A percentile compares a stretch with the other conserved stretches of the same genome.
Conservation (phyloP, 37 sponge, comb jelly and placozoan genomes). For the Spongilla lacustris region DNA sequence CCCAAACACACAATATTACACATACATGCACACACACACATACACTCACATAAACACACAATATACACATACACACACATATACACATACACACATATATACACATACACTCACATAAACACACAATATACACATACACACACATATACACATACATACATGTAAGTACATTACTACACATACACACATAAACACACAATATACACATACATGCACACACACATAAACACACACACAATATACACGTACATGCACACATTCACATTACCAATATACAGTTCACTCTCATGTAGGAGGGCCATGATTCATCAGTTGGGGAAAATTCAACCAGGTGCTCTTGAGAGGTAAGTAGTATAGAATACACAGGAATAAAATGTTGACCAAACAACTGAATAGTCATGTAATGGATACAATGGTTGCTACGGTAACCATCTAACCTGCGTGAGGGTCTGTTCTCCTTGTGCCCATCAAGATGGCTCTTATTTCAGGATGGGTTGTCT, state of each 20-base stretch:
- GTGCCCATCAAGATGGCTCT: constrained; percentile 95
- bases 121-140: neutral
- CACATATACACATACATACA: too few relatives aligned
- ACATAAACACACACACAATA: neutral
- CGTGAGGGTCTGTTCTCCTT: constrained; percentile 84
- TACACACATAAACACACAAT: too few relatives aligned
- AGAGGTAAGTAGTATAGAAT: too few relatives aligned
- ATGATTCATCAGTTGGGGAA: constrained; percentile 71
- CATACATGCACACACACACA: too few relatives aligned
- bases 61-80: too few relatives aligned
- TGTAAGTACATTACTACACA: too few relatives aligned
- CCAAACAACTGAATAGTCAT: neutral
- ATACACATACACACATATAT: too few relatives aligned
- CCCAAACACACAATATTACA: too few relatives aligned
- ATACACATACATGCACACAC: too few relatives aligned
- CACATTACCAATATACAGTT: constrained; percentile 79
- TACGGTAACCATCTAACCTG: constrained; percentile 6
- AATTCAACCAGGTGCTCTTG: constrained; percentile 66
- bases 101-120: too few relatives aligned
- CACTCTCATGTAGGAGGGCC: constrained; percentile 93
- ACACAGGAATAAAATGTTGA: neutral
- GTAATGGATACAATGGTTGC: neutral
- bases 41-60: too few relatives aligned
- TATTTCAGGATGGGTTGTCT: constrained; percentile 61
- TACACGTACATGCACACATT: neutral